Percentiles rank a stretch among this genome's conserved stretches.
phyloP scores from a whole-genome alignment of 2,888 invertebrate genomes.

The Drosophila recens region DNA sequence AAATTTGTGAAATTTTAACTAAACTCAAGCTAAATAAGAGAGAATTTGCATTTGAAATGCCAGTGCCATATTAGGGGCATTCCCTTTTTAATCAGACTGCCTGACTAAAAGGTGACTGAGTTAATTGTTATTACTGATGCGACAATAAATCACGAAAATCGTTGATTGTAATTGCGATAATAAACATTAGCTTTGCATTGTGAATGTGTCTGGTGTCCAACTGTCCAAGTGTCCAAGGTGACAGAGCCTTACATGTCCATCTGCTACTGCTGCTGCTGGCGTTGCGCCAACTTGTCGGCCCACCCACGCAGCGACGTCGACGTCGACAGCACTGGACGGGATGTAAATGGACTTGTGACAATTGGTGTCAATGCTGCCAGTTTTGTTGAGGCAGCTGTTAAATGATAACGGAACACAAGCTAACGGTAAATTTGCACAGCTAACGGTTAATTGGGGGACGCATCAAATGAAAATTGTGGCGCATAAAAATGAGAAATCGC shows the following conservation, averaged over 20 bases:
- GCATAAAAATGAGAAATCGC: constrained; percentile 58
- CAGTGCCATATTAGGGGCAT: constrained; percentile 7
- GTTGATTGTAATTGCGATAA: constrained; percentile 10
- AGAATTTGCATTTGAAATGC: constrained; percentile 1
- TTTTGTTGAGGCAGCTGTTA: constrained; percentile 16
- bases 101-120: background rate
- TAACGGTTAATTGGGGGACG: constrained; percentile 5
- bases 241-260: constrained; percentile 16
- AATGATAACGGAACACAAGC: constrained; percentile 29
- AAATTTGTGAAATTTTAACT: background rate
- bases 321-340: background rate
- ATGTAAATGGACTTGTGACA: constrained; percentile 31
- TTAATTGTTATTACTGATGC: constrained; percentile 18
- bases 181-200: constrained; percentile 9
- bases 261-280: constrained; percentile 1
- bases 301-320: constrained; percentile 42
- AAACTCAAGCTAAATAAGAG: background rate
- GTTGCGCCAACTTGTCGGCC: constrained; percentile 20
- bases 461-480: constrained; percentile 23
- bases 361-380: constrained; percentile 23
- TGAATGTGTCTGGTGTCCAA: background rate
- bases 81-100: background rate
- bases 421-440: background rate
- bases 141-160: constrained; percentile 13
- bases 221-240: constrained; percentile 22